Evolutionary conservation across 2,113 vertebrate genomes (phyloP), one percentile per base, ranked within the genome.

Genomic region (Prionailurus bengalensis): DNA sequence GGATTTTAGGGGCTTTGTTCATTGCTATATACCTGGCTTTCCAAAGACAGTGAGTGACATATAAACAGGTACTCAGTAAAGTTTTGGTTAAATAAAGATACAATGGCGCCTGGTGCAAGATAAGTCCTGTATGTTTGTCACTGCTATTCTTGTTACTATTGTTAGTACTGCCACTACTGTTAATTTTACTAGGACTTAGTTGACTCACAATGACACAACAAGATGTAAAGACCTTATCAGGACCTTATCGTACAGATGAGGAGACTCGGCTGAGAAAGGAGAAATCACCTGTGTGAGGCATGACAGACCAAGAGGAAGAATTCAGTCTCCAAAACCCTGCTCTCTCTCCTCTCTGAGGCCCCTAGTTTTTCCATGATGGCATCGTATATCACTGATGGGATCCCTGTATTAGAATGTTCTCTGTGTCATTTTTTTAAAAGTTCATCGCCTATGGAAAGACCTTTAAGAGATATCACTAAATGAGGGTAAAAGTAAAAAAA

Each of bases 341-440:
- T 36, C 19, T 63, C 17, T 63, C 45, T 12, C 16, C 8, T 91
- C 78, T 29, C 23, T 2, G 4, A 17, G n/a, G 3, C 0, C 31
- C 33, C 7, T 53, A 4, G 3, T 19, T 23, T 58, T 27, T 16
- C 29, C 21, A 3, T 1, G 11, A 7, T 8, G 7, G 15, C 4
- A 4, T 1, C 10, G 2, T 16, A 19, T 55, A 48, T 81, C 45
- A 53, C 66, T 6, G 36, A 0, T 25, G 42, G 39, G 39, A 27
- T 42, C 16, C 45, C 86, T 48, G 0, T 4, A 1, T 63, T 12
- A 79, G 25, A 36, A 70, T 74, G 53, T 14, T 73, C 23, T 73
- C 23, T 84, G n/a, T 51, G 70, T 76, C 78, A n/a, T 0, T 76
- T 16, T 16, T 66, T 86, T 15, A 36, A 51, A 92, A 45, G 10